Evolutionary conservation across 2,797 vertebrate species (phyloP), one percentile per base, ranked within the genome.

Genomic region (Pempheris klunzingeri): DNA sequence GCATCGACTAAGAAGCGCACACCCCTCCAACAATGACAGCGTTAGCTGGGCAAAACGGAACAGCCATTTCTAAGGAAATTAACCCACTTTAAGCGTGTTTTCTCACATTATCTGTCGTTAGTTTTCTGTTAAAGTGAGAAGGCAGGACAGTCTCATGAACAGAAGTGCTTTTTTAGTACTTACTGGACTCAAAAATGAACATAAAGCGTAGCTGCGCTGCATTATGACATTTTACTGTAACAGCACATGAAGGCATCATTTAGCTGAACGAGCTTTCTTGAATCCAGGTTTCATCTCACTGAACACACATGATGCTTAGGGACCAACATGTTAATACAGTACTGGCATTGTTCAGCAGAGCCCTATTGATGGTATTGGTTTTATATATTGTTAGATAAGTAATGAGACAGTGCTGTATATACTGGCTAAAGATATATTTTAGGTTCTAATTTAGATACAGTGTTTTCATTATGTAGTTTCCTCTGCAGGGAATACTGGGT

Each of bases 1-100:
- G 69, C 38, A 2, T 49, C n/a, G 2, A 32, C 3, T 4, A 28
- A 34, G 38, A 13, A 55, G 36, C 47, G 15, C 74, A 63, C 72
- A 64, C 53, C 78, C 59, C 65, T 71, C 44, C 55, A 22, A 59
- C 3, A 28, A 14, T 46, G 32, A 34, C 34, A 58, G 5, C 12
- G 46, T 11, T 41, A n/a, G 50, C 55, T 32, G 1, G 47, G 15
- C 53, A 28, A 22, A 43, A 6, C 0, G 11, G 9, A 44, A 14
- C 6, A 43, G 22, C 2, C 39, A 52, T 0, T 14, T 12, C 6
- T 13, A 4, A 50, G 9, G 30, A n/a, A 30, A 38, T 34, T 0
- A 10, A 7, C 1, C 10, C 15, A 10, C 26, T 52, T 43, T 4
- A 8, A 26, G 1, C 4, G 34, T 39, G 4, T 44, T 52, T 39